Conservation (phyloP, 35 echinoderm and acorn worm genomes). For the Eucidaris tribuloides region DNA sequence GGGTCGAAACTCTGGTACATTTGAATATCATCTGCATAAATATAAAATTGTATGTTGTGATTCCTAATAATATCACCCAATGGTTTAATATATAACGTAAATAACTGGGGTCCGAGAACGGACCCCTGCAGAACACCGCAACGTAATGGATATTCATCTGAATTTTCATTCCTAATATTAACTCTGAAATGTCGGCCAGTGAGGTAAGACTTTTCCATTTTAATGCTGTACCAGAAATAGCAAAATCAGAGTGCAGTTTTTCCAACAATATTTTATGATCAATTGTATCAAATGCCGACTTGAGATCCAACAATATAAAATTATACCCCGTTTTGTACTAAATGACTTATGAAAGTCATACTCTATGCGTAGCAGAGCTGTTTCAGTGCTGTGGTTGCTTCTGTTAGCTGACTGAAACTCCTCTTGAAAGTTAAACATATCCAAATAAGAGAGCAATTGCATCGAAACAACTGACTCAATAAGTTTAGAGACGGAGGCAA, state of each 20-base stretch:
- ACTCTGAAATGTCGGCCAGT: background rate
- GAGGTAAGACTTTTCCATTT: background rate
- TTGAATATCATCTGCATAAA: conserved; percentile 20
- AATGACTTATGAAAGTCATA: no score
- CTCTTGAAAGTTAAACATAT: background rate
- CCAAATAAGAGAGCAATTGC: background rate
- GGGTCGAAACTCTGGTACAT: background rate
- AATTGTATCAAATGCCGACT: no score
- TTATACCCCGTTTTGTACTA: no score
- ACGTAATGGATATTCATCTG: background rate
- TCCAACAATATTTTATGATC: no score
- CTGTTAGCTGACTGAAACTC: background rate
- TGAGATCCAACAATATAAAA: no score
- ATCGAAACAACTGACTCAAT: background rate
- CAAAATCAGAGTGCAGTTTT: no score
- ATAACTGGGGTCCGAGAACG: background rate
- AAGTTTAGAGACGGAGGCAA: background rate
- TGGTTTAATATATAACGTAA: background rate
- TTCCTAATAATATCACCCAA: conserved; percentile 11
- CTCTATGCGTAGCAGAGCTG: background rate
- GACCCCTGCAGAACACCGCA: background rate
- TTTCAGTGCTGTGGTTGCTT: background rate
- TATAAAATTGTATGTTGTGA: conserved; percentile 13
- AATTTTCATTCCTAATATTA: background rate
- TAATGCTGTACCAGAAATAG: background rate